Evolutionary conservation across 2,888 invertebrate species (phyloP), one percentile per base, ranked within the genome.

Genomic region (Nephrotoma appendiculata): DNA sequence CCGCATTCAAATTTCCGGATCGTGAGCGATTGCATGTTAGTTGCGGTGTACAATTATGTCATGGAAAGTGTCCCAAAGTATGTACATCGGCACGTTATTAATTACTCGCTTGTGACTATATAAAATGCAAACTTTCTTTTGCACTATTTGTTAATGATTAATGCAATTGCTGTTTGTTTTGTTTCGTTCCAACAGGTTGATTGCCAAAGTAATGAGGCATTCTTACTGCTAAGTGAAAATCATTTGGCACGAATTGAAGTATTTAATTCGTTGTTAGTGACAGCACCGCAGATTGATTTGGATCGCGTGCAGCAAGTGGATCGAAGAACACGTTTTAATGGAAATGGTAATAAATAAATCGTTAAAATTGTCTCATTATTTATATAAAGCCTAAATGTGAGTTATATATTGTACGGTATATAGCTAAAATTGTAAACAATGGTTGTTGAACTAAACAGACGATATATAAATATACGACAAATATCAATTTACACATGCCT

Each of bases 1-100:
- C 95, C 0, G 96, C 96, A 5, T 96, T 96, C 89, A 96, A 96
- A 89, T 96, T 96, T 91, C 96, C 96, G 4, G 96, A 96, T 89
- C 92, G 96, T 88, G 95, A 95, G 87, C 94, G 95, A 88, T 91
- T 96, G 71, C 96, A 96, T 90, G 92, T 96, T 85, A 94, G 94
- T n/a, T 96, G 96, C 90, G 94, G 94, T 19, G 93, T 96, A 83
- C 95, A 95, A 89, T 91, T 96, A n/a, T 96, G 96, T 89, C 94
- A 94, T 90, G 95, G 94, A 86, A 92, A 92, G 88, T 96, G 96
- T 89, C 94, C 94, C 0, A 91, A 93, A 89, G 95, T 96, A 88
- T 90, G 90, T 90, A n/a, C 11, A 57, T 57, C 31, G 31, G 0
- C 31, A 9, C 7, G 11, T 6, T 3, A n/a, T 19, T 43, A 31